Conservation (phyloP, 2,797 vertebrate species). For the Scolopax rusticola region DNA sequence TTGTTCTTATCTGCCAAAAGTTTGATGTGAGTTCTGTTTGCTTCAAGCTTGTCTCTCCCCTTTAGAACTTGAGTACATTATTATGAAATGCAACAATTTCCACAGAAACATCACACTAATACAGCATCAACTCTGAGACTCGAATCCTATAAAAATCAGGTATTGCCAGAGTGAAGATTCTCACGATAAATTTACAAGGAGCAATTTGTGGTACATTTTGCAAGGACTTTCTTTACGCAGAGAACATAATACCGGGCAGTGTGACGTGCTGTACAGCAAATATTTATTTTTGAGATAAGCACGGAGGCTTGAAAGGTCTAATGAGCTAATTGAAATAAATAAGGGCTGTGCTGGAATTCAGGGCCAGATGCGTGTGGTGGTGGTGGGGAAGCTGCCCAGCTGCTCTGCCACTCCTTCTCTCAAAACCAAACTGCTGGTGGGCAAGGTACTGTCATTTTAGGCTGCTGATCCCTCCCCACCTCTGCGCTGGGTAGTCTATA, state of each 20-base stretch:
- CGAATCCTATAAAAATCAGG: slow-evolving; percentile 28
- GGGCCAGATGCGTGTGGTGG: not conserved
- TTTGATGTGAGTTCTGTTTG: not conserved
- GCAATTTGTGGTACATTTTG: slow-evolving; percentile 3
- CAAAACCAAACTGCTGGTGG: not conserved
- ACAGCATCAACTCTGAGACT: not conserved
- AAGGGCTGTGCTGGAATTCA: slow-evolving; percentile 16
- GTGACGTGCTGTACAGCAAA: slow-evolving; percentile 1
- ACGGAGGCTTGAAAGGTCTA: slow-evolving; percentile 25
- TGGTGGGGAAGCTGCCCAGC: slow-evolving; percentile 2
- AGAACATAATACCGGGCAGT: not conserved
- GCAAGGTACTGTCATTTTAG: not conserved
- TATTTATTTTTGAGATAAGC: slow-evolving; percentile 60
- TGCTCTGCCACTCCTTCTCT: not conserved
- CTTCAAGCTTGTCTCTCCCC: not conserved
- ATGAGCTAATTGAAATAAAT: slow-evolving; percentile 64
- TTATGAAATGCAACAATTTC: slow-evolving; percentile 30
- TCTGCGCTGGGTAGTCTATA: not conserved
- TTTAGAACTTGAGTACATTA: slow-evolving; percentile 11
- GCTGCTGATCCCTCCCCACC: not conserved
- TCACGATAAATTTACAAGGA: not conserved
- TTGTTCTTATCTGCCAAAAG: not conserved
- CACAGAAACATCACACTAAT: not conserved
- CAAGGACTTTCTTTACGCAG: slow-evolving; percentile 19
- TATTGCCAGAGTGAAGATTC: not conserved